Evolutionary conservation across 2,888 invertebrate species (phyloP).

Genomic region (Microdon myrmicae): DNA sequence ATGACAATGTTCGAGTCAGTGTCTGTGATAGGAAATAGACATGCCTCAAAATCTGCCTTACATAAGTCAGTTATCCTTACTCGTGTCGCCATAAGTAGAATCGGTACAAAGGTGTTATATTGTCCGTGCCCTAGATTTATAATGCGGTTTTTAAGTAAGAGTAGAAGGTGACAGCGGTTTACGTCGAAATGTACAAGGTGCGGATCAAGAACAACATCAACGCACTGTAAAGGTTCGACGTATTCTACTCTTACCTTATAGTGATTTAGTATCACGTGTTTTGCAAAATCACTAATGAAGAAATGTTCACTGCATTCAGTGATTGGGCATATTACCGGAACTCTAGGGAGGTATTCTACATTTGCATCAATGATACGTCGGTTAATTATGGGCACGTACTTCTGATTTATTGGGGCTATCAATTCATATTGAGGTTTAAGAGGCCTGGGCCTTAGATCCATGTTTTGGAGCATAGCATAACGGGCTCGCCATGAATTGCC

Average conservation of each 20-base stretch:
- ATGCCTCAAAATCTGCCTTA: not conserved
- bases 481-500: too few species aligned
- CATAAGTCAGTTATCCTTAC: constrained; percentile 53
- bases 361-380: too few species aligned
- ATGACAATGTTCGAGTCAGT: constrained; percentile 36
- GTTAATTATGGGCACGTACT: too few species aligned
- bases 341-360: too few species aligned
- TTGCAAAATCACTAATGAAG: constrained; percentile 60
- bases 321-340: constrained; percentile 59
- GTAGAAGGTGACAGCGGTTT: constrained; percentile 58
- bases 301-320: constrained; percentile 55
- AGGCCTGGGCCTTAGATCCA: too few species aligned
- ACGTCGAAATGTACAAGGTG: constrained; percentile 48
- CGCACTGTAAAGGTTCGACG: constrained; percentile 54
- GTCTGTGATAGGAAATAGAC: not conserved
- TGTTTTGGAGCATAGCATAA: too few species aligned
- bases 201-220: constrained; percentile 60
- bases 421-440: too few species aligned
- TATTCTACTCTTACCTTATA: constrained; percentile 58
- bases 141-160: constrained; percentile 58
- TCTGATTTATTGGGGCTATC: too few species aligned
- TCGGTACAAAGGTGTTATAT: constrained; percentile 57
- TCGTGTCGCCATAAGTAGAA: constrained; percentile 60
- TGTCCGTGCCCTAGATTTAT: constrained; percentile 54
- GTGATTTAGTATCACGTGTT: constrained; percentile 59